phyloP scores from a whole-genome alignment of 2,888 invertebrate species.

The Dasypolia templi region DNA sequence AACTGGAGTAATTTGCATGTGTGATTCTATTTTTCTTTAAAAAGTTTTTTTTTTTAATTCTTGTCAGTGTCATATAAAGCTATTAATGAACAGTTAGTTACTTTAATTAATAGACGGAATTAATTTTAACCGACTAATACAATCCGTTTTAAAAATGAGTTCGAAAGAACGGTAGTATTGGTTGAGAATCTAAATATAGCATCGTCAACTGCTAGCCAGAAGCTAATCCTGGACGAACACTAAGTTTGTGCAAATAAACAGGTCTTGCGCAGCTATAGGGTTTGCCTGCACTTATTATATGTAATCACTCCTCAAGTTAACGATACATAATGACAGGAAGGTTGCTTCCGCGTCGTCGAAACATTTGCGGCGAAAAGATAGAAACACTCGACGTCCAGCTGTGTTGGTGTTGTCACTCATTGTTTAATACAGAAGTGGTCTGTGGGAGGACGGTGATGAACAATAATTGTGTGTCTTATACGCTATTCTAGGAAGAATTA shows the following conservation, averaged over 20 bases:
- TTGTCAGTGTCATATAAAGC: slow-evolving; percentile 4
- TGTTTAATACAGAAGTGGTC: slow-evolving; percentile 53
- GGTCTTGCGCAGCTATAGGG: slow-evolving; percentile 51
- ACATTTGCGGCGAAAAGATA: slow-evolving; percentile 69
- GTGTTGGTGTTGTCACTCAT: slow-evolving; percentile 62
- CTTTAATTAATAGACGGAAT: slow-evolving; percentile 36
- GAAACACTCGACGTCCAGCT: slow-evolving; percentile 56
- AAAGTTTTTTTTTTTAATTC: slow-evolving; percentile 35
- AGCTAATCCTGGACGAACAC: slow-evolving; percentile 57
- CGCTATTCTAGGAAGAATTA: slow-evolving; percentile 49
- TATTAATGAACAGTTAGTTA: slow-evolving; percentile 48
- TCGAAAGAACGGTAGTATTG: slow-evolving; percentile 49
- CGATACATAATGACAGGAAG: slow-evolving; percentile 80
- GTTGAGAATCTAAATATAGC: slow-evolving; percentile 63
- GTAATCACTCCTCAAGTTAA: slow-evolving; percentile 76
- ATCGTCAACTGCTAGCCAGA: slow-evolving; percentile 52
- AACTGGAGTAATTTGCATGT: slow-evolving; percentile 47
- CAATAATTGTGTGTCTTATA: slow-evolving; percentile 52
- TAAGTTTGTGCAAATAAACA: slow-evolving; percentile 64
- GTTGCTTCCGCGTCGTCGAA: slow-evolving; percentile 79
- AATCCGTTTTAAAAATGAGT: slow-evolving; percentile 34
- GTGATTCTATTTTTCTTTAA: slow-evolving; percentile 16
- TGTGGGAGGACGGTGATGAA: slow-evolving; percentile 63
- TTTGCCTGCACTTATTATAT: slow-evolving; percentile 68
- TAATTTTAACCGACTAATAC: slow-evolving; percentile 23